phyloP scores from a whole-genome alignment of 2,113 vertebrate genomes.

The Stigmatopora nigra region DNA sequence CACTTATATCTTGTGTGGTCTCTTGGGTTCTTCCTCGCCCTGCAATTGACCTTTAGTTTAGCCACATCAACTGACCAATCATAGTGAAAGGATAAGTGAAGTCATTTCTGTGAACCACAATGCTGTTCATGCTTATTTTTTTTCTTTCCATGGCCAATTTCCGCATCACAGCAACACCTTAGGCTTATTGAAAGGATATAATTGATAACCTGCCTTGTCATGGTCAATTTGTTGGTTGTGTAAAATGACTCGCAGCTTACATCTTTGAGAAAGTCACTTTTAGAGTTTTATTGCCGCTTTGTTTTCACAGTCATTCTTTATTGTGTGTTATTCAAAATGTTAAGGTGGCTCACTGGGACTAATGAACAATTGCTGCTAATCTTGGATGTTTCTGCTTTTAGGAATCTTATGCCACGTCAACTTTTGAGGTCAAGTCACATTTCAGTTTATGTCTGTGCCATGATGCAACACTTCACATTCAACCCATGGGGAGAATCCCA shows the following conservation, averaged over 20 bases:
- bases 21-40: conserved; percentile 3
- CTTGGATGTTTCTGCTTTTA: conserved; percentile 24
- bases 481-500: conserved; percentile 20
- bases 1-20: neutral
- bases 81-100: neutral
- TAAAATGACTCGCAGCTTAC: conserved; percentile 22
- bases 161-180: conserved; percentile 59
- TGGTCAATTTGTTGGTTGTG: conserved; percentile 26
- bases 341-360: conserved; percentile 23
- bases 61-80: neutral
- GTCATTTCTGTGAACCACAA: conserved; percentile 7
- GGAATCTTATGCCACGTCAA: conserved; percentile 15
- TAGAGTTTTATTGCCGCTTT: conserved; percentile 12
- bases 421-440: conserved; percentile 25
- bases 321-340: conserved; percentile 8
- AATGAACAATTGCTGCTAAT: conserved; percentile 52
- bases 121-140: conserved; percentile 5
- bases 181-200: conserved; percentile 26
- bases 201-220: conserved; percentile 22
- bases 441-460: conserved; percentile 36
- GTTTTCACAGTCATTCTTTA: conserved; percentile 21
- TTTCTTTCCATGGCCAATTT: conserved; percentile 27
- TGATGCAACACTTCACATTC: conserved; percentile 29
- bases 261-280: conserved; percentile 27
- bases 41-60: neutral